Base-by-base conservation (phyloP, 1,140 invertebrate species). In the Lasioglossum baleicum region DNA sequence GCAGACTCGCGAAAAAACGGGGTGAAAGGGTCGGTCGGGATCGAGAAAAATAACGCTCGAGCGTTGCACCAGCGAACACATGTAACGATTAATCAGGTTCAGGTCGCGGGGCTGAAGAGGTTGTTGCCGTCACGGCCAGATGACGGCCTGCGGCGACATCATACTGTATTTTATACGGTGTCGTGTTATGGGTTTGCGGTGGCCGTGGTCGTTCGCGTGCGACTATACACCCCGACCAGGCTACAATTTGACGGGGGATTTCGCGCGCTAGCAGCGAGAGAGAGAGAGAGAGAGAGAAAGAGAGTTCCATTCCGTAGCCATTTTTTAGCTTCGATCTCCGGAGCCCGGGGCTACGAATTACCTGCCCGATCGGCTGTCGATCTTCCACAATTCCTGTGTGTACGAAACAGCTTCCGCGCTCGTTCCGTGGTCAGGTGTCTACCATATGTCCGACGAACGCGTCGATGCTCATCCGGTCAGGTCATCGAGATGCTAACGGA, bases 31-130 rank as follows among this genome's bases (percentile, higher is more conserved):
- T 74, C 66, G 79, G 77, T 70, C 67, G 68, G 74, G 70, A 69
- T 74, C 72, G 63, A 51, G 81, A 88, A 88, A 88, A 84, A 86
- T 85, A 89, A 84, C 82, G 76, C 82, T 64, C 75, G 70, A 75
- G 65, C 68, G 79, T 74, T 80, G 44, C 44, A 77, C 69, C 53
- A 89, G 82, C 80, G 80, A 87, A 86, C 86, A 88, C 84, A 83
- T 90, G 88, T 77, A 82, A 83, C 88, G 85, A 91, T 91, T 91
- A 91, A 91, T 91, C 89, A 90, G 89, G 81, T 87, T 88, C 86
- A 84, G 86, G 69, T 76, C 66, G 82, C 85, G 74, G 68, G 67
- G 42, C 81, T 72, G 87, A 87, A 89, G 88, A 90, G 88, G 88
- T 82, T 88, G 89, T 89, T 87, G 78, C 81, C 83, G 90, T 91